These are phyloP conservation scores for Hydriomena furcata DNA, from an alignment of 2,888 invertebrate species.

Conservation along the genomic window DNA sequence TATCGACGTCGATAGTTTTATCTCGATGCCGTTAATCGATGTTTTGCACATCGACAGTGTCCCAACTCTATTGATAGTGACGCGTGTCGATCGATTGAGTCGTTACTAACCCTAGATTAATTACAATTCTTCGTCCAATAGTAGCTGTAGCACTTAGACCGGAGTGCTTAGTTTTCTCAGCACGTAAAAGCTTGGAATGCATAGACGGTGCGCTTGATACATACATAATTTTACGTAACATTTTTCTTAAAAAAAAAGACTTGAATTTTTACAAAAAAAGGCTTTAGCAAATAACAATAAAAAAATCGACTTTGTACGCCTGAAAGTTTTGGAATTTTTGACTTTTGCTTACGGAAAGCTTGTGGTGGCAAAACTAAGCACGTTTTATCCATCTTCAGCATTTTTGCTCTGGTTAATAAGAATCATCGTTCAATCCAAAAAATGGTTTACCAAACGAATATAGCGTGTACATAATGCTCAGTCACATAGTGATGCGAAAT, in stretches of 20 bases:
- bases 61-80: constrained; percentile 28
- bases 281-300: constrained; percentile 33
- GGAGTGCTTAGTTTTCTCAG: constrained; percentile 70
- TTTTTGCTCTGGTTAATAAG: constrained; percentile 55
- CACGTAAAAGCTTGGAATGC: constrained; percentile 38
- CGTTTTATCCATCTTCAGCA: constrained; percentile 56
- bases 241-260: constrained; percentile 21
- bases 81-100: constrained; percentile 49
- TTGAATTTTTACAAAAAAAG: constrained; percentile 35
- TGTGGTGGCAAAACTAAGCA: constrained; percentile 65
- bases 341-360: constrained; percentile 32
- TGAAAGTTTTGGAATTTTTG: constrained; percentile 18
- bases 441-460: constrained; percentile 47
- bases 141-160: constrained; percentile 68
- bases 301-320: constrained; percentile 11
- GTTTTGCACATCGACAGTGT: constrained; percentile 18
- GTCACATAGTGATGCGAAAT: constrained; percentile 53
- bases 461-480: constrained; percentile 65
- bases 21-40: constrained; percentile 29
- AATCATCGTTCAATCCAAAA: constrained; percentile 29
- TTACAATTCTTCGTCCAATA: constrained; percentile 76
- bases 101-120: constrained; percentile 59
- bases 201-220: constrained; percentile 19
- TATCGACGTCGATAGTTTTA: constrained; percentile 30
- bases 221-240: constrained; percentile 19